Base-by-base conservation (phyloP, 2,888 invertebrate genomes). In the Nephrotoma appendiculata region DNA sequence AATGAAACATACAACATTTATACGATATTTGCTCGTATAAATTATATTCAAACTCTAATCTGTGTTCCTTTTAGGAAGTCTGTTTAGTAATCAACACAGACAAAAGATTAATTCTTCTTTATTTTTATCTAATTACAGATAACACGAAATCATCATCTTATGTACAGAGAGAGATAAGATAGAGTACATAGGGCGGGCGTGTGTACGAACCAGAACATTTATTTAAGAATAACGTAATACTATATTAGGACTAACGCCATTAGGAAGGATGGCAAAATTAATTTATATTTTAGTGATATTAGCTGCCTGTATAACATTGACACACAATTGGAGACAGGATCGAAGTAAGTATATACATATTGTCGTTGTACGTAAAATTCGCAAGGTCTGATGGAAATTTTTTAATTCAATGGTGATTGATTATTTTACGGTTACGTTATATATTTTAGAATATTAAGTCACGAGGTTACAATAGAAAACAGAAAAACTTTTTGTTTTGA, bases 261-360 rank as follows among this genome's bases (percentile, higher is more conserved):
- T 52, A 15, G 31, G 4, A 31, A 3, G 48, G 31, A 84, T 84
- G 86, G 42, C 44, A 9, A 15, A 31, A 41, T 41, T 57, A 86
- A 52, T 42, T 86, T 57, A 52, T 86, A 52, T 86, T 57, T 52
- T 86, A 41, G 12, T 86, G n/a, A 41, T 86, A 57, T 86, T 86
- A 86, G 57, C 86, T 31, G 41, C 44, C n/a, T 41, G 31, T 86
- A 57, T 86, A 41, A 52, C 31, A 44, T 42, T 86, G 15, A 41
- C 52, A 41, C 42, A 41, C 12, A 57, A 41, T 41, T 86, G 86
- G 86, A 86, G 42, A 42, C 52, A 86, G n/a, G 86, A 86, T 42
- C 52, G 86, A 86, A 41, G 86, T 86, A 57, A 86, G 86, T 41
- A n/a, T n/a, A n/a, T n/a, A 48, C 31, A 45, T 31, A 2, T 31